These are phyloP conservation scores for Thalpophila matura DNA, from an alignment of 2,888 invertebrate genomes.

Conservation along the genomic window DNA sequence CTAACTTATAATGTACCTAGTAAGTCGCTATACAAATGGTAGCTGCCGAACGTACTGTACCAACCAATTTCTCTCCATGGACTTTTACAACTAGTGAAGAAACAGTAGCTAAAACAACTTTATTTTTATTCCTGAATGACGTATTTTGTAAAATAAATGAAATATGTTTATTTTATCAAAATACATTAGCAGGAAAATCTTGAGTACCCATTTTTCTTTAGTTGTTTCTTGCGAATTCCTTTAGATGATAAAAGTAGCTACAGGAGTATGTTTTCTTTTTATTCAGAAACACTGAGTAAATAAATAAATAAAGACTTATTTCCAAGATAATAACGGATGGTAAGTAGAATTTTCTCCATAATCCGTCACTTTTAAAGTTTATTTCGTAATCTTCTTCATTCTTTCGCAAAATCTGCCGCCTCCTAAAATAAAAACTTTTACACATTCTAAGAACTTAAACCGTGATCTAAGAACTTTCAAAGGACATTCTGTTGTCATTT, in stretches of 20 bases:
- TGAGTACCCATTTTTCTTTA: background rate
- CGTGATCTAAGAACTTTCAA: background rate
- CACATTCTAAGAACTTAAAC: background rate
- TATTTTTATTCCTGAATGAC: conserved; percentile 2
- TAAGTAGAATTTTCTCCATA: background rate
- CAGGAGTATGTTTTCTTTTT: conserved; percentile 1
- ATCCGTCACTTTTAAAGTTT: background rate
- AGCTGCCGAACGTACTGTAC: conserved; percentile 7
- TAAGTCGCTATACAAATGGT: conserved; percentile 36
- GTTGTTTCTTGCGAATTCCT: background rate
- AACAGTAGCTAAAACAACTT: background rate
- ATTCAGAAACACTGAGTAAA: conserved; percentile 3
- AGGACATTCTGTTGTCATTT: conserved; percentile 24
- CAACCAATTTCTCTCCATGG: conserved; percentile 41
- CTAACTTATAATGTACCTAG: conserved; percentile 51
- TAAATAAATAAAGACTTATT: conserved; percentile 6
- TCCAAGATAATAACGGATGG: background rate
- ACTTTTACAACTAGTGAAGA: conserved; percentile 7
- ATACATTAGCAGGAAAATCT: background rate
- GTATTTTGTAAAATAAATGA: background rate
- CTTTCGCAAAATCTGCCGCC: background rate
- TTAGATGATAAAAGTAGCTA: background rate
- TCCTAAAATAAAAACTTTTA: conserved; percentile 13
- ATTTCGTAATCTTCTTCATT: too few relatives aligned
- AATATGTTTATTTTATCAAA: background rate